Conservation (phyloP, 2,888 invertebrate species). For the Ramazzottius varieornatus region DNA sequence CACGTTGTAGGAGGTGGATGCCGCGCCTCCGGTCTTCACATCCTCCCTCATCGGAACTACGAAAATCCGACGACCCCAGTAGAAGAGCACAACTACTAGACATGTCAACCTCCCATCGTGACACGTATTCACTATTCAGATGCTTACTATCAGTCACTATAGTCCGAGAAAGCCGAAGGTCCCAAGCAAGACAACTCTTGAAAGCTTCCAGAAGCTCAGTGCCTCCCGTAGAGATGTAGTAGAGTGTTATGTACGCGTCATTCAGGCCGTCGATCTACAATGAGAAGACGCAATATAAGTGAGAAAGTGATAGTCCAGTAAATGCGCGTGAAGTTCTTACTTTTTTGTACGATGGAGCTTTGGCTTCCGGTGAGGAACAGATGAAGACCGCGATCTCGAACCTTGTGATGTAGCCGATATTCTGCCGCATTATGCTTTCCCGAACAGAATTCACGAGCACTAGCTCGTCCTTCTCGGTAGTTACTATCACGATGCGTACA, state of each 20-base stretch:
- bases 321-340: neutral
- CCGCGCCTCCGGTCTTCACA: neutral
- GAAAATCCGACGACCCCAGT: no score
- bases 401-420: neutral
- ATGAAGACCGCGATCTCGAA: neutral
- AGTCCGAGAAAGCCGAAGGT: neutral
- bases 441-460: neutral
- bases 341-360: neutral
- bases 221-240: neutral
- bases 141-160: neutral
- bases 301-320: no score
- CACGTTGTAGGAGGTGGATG: neutral
- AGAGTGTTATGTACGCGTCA: neutral
- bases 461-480: neutral
- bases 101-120: no score
- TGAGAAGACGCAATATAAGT: neutral
- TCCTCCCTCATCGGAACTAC: conserved; percentile 2
- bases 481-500: neutral
- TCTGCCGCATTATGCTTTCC: neutral
- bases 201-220: neutral
- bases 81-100: no score
- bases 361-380: no score
- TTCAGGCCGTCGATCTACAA: neutral
- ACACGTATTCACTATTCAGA: no score
- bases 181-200: neutral